Evolutionary conservation across 2,888 invertebrate genomes (phyloP).

Genomic region (Volucella bombylans): DNA sequence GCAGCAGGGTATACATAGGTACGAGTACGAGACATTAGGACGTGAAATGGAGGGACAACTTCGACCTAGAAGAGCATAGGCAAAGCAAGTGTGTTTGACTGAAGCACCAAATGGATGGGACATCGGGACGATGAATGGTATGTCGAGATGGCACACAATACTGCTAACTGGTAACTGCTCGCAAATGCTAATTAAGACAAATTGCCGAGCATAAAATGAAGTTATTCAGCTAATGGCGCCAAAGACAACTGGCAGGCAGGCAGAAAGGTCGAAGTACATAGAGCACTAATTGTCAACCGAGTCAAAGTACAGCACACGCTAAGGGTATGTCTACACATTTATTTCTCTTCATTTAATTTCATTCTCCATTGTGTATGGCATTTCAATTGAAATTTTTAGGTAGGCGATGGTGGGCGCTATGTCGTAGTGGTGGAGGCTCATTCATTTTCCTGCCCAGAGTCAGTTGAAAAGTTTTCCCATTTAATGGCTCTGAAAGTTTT

Average conservation of each 20-base stretch:
- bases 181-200: slow-evolving; percentile 73
- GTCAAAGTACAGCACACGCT: slow-evolving; percentile 54
- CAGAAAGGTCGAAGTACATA: slow-evolving; percentile 59
- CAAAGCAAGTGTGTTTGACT: slow-evolving; percentile 26
- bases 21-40: slow-evolving; percentile 37
- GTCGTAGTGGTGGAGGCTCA: too few species aligned
- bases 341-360: slow-evolving; percentile 71
- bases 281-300: slow-evolving; percentile 66
- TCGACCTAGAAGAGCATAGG: slow-evolving; percentile 22
- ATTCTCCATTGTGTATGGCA: slow-evolving; percentile 56
- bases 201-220: slow-evolving; percentile 71
- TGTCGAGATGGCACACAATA: slow-evolving; percentile 64
- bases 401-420: not conserved
- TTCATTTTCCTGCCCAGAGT: slow-evolving; percentile 3
- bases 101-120: slow-evolving; percentile 50
- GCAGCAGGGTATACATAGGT: slow-evolving; percentile 45
- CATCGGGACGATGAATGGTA: slow-evolving; percentile 37
- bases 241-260: slow-evolving; percentile 28
- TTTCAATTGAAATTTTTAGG: slow-evolving; percentile 44
- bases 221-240: slow-evolving; percentile 71
- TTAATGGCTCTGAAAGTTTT: slow-evolving; percentile 49
- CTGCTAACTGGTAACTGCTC: slow-evolving; percentile 62
- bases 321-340: slow-evolving; percentile 64
- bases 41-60: slow-evolving; percentile 22
- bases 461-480: slow-evolving; percentile 65